Conservation (phyloP, 1,140 invertebrate genomes). For the Aphaenogaster rudis region DNA sequence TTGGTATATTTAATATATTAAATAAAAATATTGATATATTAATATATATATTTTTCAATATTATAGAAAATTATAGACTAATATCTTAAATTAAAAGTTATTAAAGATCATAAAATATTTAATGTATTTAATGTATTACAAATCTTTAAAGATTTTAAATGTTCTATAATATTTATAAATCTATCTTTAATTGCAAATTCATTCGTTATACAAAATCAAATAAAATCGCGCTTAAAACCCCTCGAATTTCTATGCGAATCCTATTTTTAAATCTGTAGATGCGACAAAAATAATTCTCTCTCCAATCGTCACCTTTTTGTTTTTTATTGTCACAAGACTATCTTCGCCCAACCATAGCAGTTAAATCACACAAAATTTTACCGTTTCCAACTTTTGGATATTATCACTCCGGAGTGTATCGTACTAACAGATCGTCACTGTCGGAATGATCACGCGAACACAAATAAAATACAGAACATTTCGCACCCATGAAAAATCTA, state of each 20-base stretch:
- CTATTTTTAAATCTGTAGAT: neutral
- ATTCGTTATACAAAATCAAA: neutral
- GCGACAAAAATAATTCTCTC: neutral
- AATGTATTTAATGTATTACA: neutral
- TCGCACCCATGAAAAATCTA: neutral
- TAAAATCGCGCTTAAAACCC: neutral
- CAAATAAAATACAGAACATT: neutral
- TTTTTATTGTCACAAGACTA: neutral
- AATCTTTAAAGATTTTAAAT: neutral
- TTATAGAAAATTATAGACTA: neutral
- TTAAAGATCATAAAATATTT: neutral
- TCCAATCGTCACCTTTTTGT: neutral
- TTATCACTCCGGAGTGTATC: neutral
- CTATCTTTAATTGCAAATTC: neutral
- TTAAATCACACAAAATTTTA: neutral
- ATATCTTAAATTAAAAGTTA: neutral
- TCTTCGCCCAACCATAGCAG: no score
- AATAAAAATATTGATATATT: no score
- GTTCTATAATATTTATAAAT: neutral
- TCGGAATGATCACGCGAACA: neutral
- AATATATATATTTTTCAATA: no score
- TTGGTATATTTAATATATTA: no score
- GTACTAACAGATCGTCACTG: neutral
- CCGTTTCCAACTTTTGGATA: neutral
- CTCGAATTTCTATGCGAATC: neutral